Evolutionary conservation across 1,140 invertebrate species (phyloP), one percentile per base, ranked within the genome.

Genomic region (Galleria mellonella): DNA sequence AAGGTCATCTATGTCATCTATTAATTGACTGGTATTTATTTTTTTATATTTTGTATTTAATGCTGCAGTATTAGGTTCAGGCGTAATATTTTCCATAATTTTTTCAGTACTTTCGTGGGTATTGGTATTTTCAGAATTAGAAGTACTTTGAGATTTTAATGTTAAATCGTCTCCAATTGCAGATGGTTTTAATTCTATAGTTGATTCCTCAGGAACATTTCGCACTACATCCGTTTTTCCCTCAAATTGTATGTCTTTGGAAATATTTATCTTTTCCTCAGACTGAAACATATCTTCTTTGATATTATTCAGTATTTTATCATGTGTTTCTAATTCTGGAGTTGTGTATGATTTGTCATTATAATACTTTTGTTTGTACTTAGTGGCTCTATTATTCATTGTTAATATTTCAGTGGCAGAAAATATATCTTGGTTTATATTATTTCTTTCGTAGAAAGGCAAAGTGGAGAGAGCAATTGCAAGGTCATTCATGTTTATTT

Each of bases 401-500:
- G 43, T 76, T 14, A 68, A 45, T 27, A 83, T 55, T 33, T 86
- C 82, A 14, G 54, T 68, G 59, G 81, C 57, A 40, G 43, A 69
- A 43, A 87, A 87, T 17, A 75, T 32, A 0, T 50, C 44, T 47
- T 36, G 46, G 37, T 84, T 72, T 45, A 86, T 67, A 17, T 47
- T 48, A 45, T 78, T 87, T 57, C 81, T 64, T 66, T 87, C 67
- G 55, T 82, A 76, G 50, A 87, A 87, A 43, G 83, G 83, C 55
- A 86, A 65, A 6, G 75, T 74, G 1, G 53, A 74, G 1, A 87
- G 36, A 15, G 74, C 73, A 31, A 63, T 41, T 15, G 63, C 53
- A 0, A 87, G 57, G 14, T 70, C 69, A 35, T 83, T 71, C 59
- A 79, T 74, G 46, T 87, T 72, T 9, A 86, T 74, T 29, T 79